phyloP scores from a whole-genome alignment of 2,113 vertebrate species.

The Hemiprocne comata region DNA sequence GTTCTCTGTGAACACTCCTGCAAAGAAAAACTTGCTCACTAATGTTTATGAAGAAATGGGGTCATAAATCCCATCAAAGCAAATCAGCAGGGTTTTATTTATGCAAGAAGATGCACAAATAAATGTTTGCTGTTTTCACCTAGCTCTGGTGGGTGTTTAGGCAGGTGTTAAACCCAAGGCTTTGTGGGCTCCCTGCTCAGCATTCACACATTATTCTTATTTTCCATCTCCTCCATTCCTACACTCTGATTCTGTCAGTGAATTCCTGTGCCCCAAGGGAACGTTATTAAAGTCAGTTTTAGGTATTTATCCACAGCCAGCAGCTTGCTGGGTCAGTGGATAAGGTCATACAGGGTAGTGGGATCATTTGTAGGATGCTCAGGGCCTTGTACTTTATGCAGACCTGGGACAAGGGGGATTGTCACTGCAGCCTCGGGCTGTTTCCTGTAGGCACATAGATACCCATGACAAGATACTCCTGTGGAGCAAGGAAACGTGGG shows the following conservation, averaged over 20 bases:
- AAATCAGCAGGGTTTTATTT: constrained; percentile 67
- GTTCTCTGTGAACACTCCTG: constrained; percentile 53
- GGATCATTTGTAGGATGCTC: neutral
- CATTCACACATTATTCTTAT: neutral
- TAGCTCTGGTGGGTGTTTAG: constrained; percentile 8
- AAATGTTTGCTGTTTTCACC: constrained; percentile 59
- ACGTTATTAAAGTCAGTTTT: neutral
- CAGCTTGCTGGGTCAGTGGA: neutral
- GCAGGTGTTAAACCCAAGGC: neutral
- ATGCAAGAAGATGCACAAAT: constrained; percentile 59
- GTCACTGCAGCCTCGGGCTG: neutral
- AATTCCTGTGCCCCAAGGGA: neutral
- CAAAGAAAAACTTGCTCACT: constrained; percentile 70
- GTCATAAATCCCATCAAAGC: constrained; percentile 66
- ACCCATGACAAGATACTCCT: neutral
- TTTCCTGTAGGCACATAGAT: neutral
- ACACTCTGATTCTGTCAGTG: neutral
- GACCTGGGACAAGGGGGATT: neutral
- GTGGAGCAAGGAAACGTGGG: neutral
- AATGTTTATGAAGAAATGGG: constrained; percentile 65
- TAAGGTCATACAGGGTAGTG: neutral
- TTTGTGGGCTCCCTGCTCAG: neutral
- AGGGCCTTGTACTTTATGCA: neutral
- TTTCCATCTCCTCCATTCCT: neutral
- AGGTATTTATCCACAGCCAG: neutral